Conservation (phyloP, 2,888 invertebrate genomes). For the Drosophila kuntzei region DNA sequence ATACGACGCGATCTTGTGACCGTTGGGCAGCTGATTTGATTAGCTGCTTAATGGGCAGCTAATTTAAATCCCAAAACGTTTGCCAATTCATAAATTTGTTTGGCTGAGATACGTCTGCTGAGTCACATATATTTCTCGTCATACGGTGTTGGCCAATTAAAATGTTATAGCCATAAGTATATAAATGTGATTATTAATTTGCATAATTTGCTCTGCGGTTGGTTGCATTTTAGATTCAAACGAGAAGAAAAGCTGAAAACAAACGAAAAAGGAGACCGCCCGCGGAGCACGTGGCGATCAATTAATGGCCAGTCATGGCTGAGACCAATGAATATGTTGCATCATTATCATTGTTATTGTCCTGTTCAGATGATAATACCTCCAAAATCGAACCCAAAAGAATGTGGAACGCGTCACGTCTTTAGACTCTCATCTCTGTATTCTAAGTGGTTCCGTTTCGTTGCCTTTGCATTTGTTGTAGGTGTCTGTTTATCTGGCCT, state of each 20-base stretch:
- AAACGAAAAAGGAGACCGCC: conserved; percentile 60
- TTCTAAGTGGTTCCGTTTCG: conserved; percentile 61
- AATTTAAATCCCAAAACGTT: conserved; percentile 57
- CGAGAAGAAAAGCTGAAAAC: neutral
- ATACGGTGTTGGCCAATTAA: conserved; percentile 55
- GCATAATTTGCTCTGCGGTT: conserved; percentile 64
- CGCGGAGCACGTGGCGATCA: conserved; percentile 53
- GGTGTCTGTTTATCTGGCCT: conserved; percentile 44
- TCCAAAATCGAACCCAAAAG: conserved; percentile 18
- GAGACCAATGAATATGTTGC: conserved; percentile 67
- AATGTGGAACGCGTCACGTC: conserved; percentile 47
- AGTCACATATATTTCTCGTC: conserved; percentile 40
- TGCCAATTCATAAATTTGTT: conserved; percentile 73
- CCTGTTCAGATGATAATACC: conserved; percentile 65
- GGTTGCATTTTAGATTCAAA: conserved; percentile 15
- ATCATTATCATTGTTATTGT: conserved; percentile 77
- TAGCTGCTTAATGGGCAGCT: conserved; percentile 50
- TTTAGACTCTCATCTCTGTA: conserved; percentile 3
- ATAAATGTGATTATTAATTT: conserved; percentile 64
- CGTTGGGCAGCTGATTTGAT: conserved; percentile 62
- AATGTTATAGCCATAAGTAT: conserved; percentile 54
- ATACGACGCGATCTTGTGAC: conserved; percentile 61
- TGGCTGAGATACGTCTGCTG: conserved; percentile 14
- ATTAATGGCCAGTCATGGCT: conserved; percentile 59
- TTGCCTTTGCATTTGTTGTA: conserved; percentile 37